Conservation (phyloP, 2,797 vertebrate genomes). For the Lateolabrax maculatus region DNA sequence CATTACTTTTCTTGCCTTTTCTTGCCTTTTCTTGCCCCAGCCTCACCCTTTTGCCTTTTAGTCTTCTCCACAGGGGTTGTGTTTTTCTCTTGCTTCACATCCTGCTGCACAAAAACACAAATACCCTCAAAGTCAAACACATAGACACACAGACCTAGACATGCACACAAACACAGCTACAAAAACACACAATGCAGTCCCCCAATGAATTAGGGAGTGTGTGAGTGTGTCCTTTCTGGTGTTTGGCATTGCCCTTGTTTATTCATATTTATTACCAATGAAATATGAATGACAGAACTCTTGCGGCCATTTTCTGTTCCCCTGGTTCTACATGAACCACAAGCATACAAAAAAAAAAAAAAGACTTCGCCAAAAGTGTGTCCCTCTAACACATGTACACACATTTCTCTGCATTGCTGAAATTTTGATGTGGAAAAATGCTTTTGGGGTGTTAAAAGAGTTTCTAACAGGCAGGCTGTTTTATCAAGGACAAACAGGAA, state of each 20-base stretch:
- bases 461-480: conserved; percentile 36
- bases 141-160: not conserved
- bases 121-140: conserved; percentile 48
- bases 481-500: conserved; percentile 45
- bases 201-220: conserved; percentile 17
- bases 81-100: conserved; percentile 41
- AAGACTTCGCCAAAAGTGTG: conserved; percentile 50
- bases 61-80: conserved; percentile 15
- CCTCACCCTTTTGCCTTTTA: conserved; percentile 40
- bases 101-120: conserved; percentile 31
- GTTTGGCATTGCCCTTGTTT: conserved; percentile 66
- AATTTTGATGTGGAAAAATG: conserved; percentile 70
- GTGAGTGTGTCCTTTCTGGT: conserved; percentile 43
- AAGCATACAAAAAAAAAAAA: conserved; percentile 23
- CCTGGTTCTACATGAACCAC: conserved; percentile 38
- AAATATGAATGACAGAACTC: conserved; percentile 74
- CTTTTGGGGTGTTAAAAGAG: conserved; percentile 56
- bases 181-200: conserved; percentile 32
- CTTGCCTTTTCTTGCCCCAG: not conserved
- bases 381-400: conserved; percentile 38
- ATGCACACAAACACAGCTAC: not conserved
- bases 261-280: conserved; percentile 73
- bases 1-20: conserved; percentile 3
- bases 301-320: conserved; percentile 45
- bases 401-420: conserved; percentile 50